Base-by-base conservation (phyloP, 1,140 invertebrate genomes). In the Scylla paramamosain region DNA sequence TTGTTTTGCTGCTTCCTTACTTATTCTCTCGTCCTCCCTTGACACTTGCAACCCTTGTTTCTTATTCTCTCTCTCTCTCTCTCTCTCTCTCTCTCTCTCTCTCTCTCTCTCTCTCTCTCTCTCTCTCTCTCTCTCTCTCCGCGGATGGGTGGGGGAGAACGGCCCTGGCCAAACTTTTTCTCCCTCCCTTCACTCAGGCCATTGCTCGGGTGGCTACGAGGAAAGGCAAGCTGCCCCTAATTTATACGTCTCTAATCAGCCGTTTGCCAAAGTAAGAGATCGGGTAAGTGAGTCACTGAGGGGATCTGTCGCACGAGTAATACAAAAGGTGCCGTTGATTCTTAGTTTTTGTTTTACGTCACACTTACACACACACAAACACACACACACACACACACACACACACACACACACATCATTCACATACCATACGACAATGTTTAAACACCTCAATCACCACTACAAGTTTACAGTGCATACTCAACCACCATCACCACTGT, bases 51-150 rank as follows among this genome's bases (percentile, higher is more conserved):
- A 59, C 25, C 7, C 20, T 91, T 91, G 25, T 28, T 14, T 84
- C 31, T 77, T 67, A 31, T 67, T 92, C 29, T 83, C 67, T 32
- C 59, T 29, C 48, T 82, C 59, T 92, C 59, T 77, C 25, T 92
- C 59, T 31, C 14, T 82, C 59, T 32, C 14, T 92, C 59, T 31
- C 20, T 93, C 92, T 93, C 31, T 93, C 92, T 84, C 39, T 93
- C 92, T 87, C 31, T 86, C 83, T 93, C 20, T 88, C 84, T 93
- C 93, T 93, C 84, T 93, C 93, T 87, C 83, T 94, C 46, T 67
- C 46, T 94, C 93, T 88, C 39, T 88, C 46, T 67, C 31, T 52
- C 28, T 59, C 84, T 31, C 14, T 16, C 46, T 67, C 84, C 52
- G 84, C 52, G n/a, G 67, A n/a, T 12, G 67, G 6, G 67, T 12